phyloP scores from a whole-genome alignment of 2,797 vertebrate species.

The Novumbra hubbsi region DNA sequence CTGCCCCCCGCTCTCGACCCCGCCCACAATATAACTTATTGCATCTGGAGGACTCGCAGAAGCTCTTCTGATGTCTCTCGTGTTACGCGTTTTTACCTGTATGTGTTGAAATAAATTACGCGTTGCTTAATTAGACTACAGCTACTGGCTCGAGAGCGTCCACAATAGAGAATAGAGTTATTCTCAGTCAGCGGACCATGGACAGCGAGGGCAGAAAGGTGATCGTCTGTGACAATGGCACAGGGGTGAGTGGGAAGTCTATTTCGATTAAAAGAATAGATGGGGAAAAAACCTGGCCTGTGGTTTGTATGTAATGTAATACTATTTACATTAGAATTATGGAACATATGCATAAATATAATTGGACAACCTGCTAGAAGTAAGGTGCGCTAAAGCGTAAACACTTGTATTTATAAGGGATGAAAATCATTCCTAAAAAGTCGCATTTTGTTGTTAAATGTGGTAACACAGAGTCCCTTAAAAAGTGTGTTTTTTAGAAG shows the following conservation, averaged over 20 bases:
- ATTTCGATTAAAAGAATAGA: no score
- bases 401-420: background rate
- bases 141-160: constrained; percentile 10
- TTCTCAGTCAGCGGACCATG: constrained; percentile 54
- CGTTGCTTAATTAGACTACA: background rate
- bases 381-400: background rate
- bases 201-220: constrained; percentile 77
- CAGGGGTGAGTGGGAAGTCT: constrained; percentile 67
- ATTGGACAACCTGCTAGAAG: background rate
- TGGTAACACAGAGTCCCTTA: background rate
- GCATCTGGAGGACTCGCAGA: background rate
- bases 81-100: background rate
- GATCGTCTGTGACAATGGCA: constrained; percentile 81
- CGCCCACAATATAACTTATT: background rate
- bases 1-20: background rate
- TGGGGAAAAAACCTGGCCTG: no score
- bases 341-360: background rate
- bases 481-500: background rate
- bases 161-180: constrained; percentile 26
- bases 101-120: background rate
- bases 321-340: background rate
- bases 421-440: background rate
- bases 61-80: background rate
- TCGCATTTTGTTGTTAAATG: background rate
- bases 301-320: background rate